These are phyloP conservation scores for Aplochiton taeniatus DNA, from an alignment of 2,797 vertebrate genomes.

Conservation along the genomic window DNA sequence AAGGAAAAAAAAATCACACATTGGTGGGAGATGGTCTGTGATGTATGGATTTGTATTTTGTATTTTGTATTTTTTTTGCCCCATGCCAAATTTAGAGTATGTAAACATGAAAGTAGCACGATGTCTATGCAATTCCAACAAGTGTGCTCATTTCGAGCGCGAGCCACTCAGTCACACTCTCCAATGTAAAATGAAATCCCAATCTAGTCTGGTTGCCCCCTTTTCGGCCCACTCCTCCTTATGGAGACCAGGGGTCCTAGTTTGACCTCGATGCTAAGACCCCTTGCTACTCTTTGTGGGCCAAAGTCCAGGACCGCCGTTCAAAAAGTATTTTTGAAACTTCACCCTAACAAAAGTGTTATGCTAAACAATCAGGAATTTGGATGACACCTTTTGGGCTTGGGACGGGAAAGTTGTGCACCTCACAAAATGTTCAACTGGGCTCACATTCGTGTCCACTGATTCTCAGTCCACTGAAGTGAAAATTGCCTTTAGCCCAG, in stretches of 20 bases:
- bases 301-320: slow-evolving; percentile 27
- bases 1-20: slow-evolving; percentile 9
- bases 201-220: slow-evolving; percentile 29
- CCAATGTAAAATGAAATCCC: slow-evolving; percentile 39
- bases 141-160: slow-evolving; percentile 27
- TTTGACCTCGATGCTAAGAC: slow-evolving; percentile 44
- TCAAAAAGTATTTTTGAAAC: too few relatives aligned
- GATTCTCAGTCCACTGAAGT: too few relatives aligned
- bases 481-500: slow-evolving; percentile 8
- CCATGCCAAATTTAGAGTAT: slow-evolving; percentile 76
- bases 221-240: not conserved
- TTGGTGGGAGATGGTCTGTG: slow-evolving; percentile 59
- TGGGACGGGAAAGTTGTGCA: too few relatives aligned
- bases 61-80: slow-evolving; percentile 49
- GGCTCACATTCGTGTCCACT: too few relatives aligned
- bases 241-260: slow-evolving; percentile 51
- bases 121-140: slow-evolving; percentile 77
- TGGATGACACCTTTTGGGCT: too few relatives aligned
- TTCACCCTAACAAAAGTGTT: too few relatives aligned
- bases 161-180: slow-evolving; percentile 34
- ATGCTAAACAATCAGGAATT: too few relatives aligned
- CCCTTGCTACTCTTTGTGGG: slow-evolving; percentile 52
- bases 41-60: slow-evolving; percentile 58
- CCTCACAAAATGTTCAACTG: too few relatives aligned
- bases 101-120: slow-evolving; percentile 71